A percentile compares a stretch with the other conserved stretches of the same genome.
phyloP scores from a whole-genome alignment of 2,888 invertebrate genomes.

The Ephialtes manifestator region DNA sequence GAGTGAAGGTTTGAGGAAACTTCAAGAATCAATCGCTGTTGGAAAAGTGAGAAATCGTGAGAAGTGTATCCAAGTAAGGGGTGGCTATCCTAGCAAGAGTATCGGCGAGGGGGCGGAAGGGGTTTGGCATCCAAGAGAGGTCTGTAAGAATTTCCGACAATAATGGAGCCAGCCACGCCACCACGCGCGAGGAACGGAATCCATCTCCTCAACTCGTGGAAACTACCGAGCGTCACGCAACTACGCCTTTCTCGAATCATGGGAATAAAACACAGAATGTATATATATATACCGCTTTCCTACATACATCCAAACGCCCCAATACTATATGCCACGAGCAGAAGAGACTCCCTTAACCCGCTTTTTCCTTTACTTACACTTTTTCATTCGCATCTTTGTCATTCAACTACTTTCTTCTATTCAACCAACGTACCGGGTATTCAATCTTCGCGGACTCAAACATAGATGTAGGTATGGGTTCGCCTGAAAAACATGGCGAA shows the following conservation, averaged over 20 bases:
- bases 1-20: constrained; percentile 41
- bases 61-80: constrained; percentile 42
- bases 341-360: neutral
- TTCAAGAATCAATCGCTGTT: constrained; percentile 64
- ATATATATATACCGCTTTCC: constrained; percentile 17
- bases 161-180: constrained; percentile 66
- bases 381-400: constrained; percentile 63
- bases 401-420: constrained; percentile 63
- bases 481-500: constrained; percentile 35
- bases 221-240: constrained; percentile 67
- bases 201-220: constrained; percentile 47
- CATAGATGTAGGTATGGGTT: constrained; percentile 20
- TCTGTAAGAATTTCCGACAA: constrained; percentile 64
- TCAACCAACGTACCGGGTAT: constrained; percentile 60
- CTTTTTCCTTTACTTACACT: constrained; percentile 39
- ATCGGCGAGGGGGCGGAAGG: neutral
- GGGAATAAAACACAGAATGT: constrained; percentile 55
- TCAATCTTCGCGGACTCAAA: constrained; percentile 56
- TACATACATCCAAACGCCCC: constrained; percentile 42
- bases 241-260: constrained; percentile 50
- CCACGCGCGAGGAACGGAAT: constrained; percentile 57
- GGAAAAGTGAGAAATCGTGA: constrained; percentile 62
- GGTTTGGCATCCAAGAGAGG: constrained; percentile 8
- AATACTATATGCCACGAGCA: neutral
- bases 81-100: neutral